Percentiles rank a stretch among this genome's conserved stretches.
These are phyloP conservation scores for Coregonus ussuriensis DNA, from an alignment of 2,797 vertebrate genomes.

Conservation along the genomic window DNA sequence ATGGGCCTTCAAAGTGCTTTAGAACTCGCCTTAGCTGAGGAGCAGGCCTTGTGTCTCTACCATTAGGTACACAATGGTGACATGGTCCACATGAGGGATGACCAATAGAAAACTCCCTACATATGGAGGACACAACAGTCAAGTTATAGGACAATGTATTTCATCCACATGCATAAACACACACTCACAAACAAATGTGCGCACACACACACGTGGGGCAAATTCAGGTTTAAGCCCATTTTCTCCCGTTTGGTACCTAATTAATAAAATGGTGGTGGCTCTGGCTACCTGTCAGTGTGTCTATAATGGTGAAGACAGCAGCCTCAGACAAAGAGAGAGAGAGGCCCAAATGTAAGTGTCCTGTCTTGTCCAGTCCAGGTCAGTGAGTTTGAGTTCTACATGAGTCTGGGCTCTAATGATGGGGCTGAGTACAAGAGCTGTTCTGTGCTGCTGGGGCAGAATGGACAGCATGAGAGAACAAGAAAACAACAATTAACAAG, in stretches of 20 bases:
- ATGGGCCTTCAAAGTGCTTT: neutral
- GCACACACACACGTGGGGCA: neutral
- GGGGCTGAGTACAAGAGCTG: conserved; percentile 1
- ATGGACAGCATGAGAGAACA: neutral
- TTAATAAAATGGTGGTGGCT: neutral
- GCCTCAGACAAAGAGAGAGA: neutral
- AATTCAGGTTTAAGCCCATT: neutral
- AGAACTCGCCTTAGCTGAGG: neutral
- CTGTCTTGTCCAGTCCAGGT: neutral
- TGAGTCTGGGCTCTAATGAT: neutral
- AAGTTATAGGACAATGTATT: too few species aligned
- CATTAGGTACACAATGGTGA: too few species aligned
- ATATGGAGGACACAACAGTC: too few species aligned
- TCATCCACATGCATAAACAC: neutral
- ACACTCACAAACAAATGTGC: too few species aligned
- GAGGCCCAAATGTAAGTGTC: neutral
- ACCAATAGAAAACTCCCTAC: too few species aligned
- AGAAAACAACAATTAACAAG: neutral
- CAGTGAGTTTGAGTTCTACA: neutral
- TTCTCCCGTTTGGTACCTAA: too few species aligned
- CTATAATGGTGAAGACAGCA: neutral
- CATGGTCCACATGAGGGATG: too few species aligned
- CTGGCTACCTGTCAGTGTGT: neutral
- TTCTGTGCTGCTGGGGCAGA: neutral
- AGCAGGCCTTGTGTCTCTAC: neutral